Evolutionary conservation across 2,888 invertebrate genomes (phyloP).

Genomic region (Drosophila mulleri): DNA sequence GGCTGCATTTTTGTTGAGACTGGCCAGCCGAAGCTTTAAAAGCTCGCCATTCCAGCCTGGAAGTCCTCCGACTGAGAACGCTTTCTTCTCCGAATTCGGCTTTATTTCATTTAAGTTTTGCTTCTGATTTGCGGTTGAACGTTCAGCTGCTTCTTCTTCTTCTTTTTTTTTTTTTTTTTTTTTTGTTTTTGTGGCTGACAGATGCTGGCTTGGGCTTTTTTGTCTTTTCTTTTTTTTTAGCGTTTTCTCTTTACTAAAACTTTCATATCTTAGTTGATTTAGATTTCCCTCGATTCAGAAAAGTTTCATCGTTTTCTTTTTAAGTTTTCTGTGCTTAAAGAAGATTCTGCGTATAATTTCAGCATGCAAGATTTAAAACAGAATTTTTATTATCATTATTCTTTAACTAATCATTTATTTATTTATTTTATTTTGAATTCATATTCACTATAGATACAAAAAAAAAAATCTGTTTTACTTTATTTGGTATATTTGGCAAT

Average conservation of each 20-base stretch:
- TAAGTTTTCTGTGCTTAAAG: background rate
- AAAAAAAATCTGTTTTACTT: no score
- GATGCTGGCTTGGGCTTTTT: background rate
- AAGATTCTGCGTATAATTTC: background rate
- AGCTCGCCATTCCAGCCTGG: slow-evolving; percentile 58
- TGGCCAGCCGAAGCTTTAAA: slow-evolving; percentile 34
- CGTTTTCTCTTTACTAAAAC: background rate
- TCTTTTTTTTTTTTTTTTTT: no score
- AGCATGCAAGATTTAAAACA: background rate
- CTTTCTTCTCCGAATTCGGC: background rate
- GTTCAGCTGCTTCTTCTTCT: background rate
- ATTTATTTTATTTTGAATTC: no score
- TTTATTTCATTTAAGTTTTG: background rate
- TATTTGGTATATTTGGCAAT: no score
- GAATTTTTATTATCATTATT: no score
- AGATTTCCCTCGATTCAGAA: background rate
- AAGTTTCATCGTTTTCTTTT: background rate
- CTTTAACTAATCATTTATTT: no score
- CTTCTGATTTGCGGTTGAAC: slow-evolving; percentile 2
- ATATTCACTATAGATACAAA: no score
- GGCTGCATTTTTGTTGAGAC: slow-evolving; percentile 49
- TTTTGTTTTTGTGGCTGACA: background rate
- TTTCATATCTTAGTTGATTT: background rate
- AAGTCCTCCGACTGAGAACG: slow-evolving; percentile 23
- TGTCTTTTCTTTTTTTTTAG: background rate